Percentiles rank a stretch among this genome's conserved stretches.
Conservation (phyloP, 2,888 invertebrate genomes). For the Caenorhabditis sp. region DNA sequence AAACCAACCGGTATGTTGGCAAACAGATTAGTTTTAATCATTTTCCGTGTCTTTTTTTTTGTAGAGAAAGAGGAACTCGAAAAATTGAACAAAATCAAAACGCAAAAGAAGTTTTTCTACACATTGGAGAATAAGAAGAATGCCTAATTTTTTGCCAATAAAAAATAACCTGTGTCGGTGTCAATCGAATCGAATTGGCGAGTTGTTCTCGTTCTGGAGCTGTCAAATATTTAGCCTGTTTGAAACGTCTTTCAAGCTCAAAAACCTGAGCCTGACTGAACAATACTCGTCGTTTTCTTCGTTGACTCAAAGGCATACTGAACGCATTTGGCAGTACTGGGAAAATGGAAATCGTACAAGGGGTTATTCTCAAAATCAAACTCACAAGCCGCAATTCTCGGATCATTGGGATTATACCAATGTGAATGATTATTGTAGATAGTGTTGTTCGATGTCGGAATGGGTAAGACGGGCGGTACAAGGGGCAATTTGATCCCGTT, state of each 20-base stretch:
- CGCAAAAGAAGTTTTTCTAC: background rate
- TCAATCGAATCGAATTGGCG: conserved; percentile 90
- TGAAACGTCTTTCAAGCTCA: conserved; percentile 82
- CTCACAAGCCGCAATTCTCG: conserved; percentile 46
- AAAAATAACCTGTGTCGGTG: conserved; percentile 82
- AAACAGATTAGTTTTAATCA: too few species aligned
- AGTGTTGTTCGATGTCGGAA: background rate
- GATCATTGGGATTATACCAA: conserved; percentile 50
- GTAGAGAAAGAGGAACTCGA: background rate
- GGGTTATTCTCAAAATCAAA: background rate
- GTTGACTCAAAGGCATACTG: conserved; percentile 17
- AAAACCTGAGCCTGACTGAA: conserved; percentile 60
- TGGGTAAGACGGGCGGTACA: background rate
- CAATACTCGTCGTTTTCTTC: conserved; percentile 55
- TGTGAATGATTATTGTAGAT: background rate
- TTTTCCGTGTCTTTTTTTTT: too few species aligned
- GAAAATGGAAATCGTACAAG: too few species aligned
- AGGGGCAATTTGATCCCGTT: background rate
- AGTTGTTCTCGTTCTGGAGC: conserved; percentile 97
- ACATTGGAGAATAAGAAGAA: background rate
- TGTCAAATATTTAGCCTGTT: conserved; percentile 87
- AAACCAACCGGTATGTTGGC: background rate
- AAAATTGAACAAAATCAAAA: background rate
- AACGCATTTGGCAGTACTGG: background rate
- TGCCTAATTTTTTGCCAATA: background rate